phyloP scores from a whole-genome alignment of 2,797 vertebrate genomes.

The Mus minutoides region DNA sequence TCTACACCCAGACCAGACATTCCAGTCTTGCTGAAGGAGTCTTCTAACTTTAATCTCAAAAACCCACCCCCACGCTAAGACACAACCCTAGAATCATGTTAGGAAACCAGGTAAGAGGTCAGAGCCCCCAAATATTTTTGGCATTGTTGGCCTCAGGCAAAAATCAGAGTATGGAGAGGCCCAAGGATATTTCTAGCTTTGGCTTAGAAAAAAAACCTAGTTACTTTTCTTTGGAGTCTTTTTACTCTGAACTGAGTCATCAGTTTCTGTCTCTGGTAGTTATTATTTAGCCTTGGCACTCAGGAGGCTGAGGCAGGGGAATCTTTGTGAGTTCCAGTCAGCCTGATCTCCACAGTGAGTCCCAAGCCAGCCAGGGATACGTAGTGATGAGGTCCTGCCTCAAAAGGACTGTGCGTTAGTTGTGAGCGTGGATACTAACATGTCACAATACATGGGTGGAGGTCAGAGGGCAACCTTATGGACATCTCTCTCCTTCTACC shows the following conservation, averaged over 20 bases:
- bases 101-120: background rate
- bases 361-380: background rate
- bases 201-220: background rate
- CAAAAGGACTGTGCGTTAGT: background rate
- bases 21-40: background rate
- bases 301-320: background rate
- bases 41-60: background rate
- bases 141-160: background rate
- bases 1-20: background rate
- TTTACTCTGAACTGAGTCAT: background rate
- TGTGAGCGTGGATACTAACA: background rate
- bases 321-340: background rate
- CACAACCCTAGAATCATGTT: background rate
- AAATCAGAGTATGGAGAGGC: background rate
- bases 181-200: background rate
- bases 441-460: background rate
- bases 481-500: background rate
- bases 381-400: background rate
- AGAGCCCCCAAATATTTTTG: background rate
- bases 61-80: background rate
- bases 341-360: background rate
- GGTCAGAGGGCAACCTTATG: background rate
- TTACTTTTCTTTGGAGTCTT: background rate
- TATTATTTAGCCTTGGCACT: background rate
- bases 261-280: background rate